A percentile compares a stretch with the other conserved stretches of the same genome.
These are phyloP conservation scores for human DNA, from an alignment of 2,113 vertebrate species.

Conservation along the genomic window DNA sequence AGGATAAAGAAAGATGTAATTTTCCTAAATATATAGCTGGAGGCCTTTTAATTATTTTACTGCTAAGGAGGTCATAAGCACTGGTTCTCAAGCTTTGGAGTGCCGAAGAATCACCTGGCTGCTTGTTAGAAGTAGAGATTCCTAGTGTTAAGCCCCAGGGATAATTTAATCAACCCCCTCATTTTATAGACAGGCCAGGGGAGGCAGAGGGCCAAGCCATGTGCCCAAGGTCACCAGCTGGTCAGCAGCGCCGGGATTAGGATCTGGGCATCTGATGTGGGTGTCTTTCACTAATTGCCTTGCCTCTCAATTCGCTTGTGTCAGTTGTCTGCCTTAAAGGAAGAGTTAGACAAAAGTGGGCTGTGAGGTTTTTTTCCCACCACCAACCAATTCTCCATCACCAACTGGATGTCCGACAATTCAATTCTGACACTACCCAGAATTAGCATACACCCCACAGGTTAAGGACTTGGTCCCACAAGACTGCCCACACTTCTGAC, in stretches of 20 bases:
- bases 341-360: background rate
- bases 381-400: background rate
- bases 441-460: background rate
- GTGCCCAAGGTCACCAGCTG: background rate
- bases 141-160: background rate
- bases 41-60: conserved; percentile 34
- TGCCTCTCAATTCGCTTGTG: background rate
- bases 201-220: background rate
- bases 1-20: conserved; percentile 35
- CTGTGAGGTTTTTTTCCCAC: background rate
- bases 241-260: background rate
- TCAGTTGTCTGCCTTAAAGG: background rate
- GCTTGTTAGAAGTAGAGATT: background rate
- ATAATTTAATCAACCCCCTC: background rate
- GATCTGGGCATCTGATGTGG: background rate
- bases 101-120: background rate
- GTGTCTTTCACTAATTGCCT: background rate
- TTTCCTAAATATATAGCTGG: conserved; percentile 27
- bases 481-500: background rate
- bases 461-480: background rate
- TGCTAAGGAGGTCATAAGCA: background rate
- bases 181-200: background rate
- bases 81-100: background rate
- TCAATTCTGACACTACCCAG: background rate
- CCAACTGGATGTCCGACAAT: background rate